Evolutionary conservation across 2,888 invertebrate species (phyloP).

Genomic region (Onthophagus sagittarius): DNA sequence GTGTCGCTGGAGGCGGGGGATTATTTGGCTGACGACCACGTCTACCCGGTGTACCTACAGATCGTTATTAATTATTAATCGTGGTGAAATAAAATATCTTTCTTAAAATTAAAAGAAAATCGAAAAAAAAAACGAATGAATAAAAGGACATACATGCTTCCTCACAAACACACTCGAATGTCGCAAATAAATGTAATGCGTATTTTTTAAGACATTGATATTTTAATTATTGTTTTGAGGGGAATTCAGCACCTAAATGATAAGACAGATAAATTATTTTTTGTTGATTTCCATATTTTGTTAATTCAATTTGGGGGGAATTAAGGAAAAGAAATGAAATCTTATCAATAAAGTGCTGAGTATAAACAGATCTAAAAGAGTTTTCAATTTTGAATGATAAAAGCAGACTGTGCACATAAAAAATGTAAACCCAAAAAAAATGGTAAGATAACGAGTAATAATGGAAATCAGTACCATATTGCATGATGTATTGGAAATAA

Average conservation of each 20-base stretch:
- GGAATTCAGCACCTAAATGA: not conserved
- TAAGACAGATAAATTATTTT: not conserved
- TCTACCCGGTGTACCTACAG: slow-evolving; percentile 33
- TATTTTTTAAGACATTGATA: not conserved
- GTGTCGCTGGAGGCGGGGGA: slow-evolving; percentile 26
- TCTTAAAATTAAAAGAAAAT: not conserved
- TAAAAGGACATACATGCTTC: slow-evolving; percentile 26
- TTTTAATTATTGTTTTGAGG: too few species aligned
- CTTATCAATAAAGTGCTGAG: not conserved
- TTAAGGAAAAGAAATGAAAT: not conserved
- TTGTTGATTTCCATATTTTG: not conserved
- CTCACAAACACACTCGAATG: slow-evolving; percentile 22
- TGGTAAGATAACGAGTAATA: not conserved
- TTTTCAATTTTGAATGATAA: not conserved
- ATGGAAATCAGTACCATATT: not conserved
- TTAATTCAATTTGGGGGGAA: too few species aligned
- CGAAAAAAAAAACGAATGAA: not conserved
- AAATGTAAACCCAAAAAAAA: not conserved
- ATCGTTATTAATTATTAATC: not conserved
- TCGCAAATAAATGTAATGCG: slow-evolving; percentile 2
- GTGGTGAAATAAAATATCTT: not conserved
- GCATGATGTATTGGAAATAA: not conserved
- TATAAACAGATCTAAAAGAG: not conserved
- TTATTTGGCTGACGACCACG: slow-evolving; percentile 38
- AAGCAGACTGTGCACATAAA: not conserved